Conservation (phyloP, 2,888 invertebrate species). For the Agonopterix arenella region DNA sequence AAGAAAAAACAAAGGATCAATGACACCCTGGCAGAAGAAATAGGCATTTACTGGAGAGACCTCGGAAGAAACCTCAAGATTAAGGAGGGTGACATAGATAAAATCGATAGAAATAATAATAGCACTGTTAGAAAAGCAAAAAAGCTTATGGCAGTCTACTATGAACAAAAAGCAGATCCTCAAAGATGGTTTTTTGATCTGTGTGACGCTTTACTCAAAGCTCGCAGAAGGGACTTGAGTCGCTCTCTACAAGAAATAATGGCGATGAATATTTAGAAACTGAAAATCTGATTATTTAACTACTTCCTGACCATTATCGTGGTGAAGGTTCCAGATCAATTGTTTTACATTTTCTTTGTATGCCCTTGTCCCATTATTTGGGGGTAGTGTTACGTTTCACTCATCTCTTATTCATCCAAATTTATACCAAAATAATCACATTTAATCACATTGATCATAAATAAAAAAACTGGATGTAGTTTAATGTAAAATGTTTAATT, state of each 20-base stretch:
- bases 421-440: too few relatives aligned
- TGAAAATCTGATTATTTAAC: too few relatives aligned
- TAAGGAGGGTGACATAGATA: conserved; percentile 50
- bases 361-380: too few relatives aligned
- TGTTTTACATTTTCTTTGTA: too few relatives aligned
- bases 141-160: conserved; percentile 35
- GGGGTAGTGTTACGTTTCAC: too few relatives aligned
- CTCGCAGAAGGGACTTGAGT: conserved; percentile 51
- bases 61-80: conserved; percentile 53
- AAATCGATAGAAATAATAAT: conserved; percentile 39
- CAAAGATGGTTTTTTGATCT: conserved; percentile 55
- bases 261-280: conserved; percentile 46
- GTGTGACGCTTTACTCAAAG: conserved; percentile 53
- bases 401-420: too few relatives aligned
- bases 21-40: conserved; percentile 43
- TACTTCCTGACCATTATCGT: too few relatives aligned
- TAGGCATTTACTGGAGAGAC: conserved; percentile 56
- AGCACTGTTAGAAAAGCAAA: conserved; percentile 34
- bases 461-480: too few relatives aligned
- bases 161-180: conserved; percentile 39
- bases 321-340: too few relatives aligned
- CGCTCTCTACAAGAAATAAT: conserved; percentile 47
- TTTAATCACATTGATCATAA: too few relatives aligned
- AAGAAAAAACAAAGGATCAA: conserved; percentile 45
- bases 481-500: too few relatives aligned